Percentiles rank a stretch among this genome's conserved stretches.
Conservation (phyloP, 2,888 invertebrate genomes). For the Parelbella ahira region DNA sequence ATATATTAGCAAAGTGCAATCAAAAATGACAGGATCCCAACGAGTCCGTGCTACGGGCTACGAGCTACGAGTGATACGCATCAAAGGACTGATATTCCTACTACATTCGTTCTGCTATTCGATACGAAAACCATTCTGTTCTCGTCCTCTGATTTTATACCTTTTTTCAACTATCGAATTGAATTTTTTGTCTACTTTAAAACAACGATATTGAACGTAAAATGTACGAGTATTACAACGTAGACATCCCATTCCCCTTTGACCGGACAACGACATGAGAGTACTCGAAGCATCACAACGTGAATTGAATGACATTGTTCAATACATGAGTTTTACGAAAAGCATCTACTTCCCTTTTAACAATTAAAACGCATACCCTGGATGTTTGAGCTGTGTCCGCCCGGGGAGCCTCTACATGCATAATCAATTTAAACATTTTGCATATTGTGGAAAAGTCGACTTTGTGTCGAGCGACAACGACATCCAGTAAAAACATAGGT, state of each 20-base stretch:
- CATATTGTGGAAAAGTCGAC: slow-evolving; percentile 20
- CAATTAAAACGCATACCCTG: slow-evolving; percentile 24
- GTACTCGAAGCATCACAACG: slow-evolving; percentile 22
- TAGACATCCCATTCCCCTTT: slow-evolving; percentile 32
- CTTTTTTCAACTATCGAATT: slow-evolving; percentile 72
- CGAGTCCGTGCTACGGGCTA: slow-evolving; percentile 37
- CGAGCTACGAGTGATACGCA: slow-evolving; percentile 46
- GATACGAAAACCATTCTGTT: slow-evolving; percentile 67
- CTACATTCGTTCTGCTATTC: slow-evolving; percentile 69
- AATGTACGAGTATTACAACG: slow-evolving; percentile 39
- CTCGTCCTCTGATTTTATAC: slow-evolving; percentile 64
- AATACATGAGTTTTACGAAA: slow-evolving; percentile 33
- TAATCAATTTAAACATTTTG: slow-evolving; percentile 26
- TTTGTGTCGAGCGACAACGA: slow-evolving; percentile 19
- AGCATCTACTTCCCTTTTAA: slow-evolving; percentile 18
- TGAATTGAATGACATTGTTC: slow-evolving; percentile 20
- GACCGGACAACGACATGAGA: slow-evolving; percentile 25
- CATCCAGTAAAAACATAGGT: slow-evolving; percentile 17
- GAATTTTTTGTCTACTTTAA: slow-evolving; percentile 62
- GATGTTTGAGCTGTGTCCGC: slow-evolving; percentile 21
- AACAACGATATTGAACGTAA: slow-evolving; percentile 48
- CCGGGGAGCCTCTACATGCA: slow-evolving; percentile 22
- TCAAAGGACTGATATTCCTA: slow-evolving; percentile 64
- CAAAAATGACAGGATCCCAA: slow-evolving; percentile 54
- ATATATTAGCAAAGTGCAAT: too few species aligned